A percentile compares a stretch with the other conserved stretches of the same genome.
Evolutionary conservation across 2,888 invertebrate genomes (phyloP).

Genomic region (Epirrhoe alternata): DNA sequence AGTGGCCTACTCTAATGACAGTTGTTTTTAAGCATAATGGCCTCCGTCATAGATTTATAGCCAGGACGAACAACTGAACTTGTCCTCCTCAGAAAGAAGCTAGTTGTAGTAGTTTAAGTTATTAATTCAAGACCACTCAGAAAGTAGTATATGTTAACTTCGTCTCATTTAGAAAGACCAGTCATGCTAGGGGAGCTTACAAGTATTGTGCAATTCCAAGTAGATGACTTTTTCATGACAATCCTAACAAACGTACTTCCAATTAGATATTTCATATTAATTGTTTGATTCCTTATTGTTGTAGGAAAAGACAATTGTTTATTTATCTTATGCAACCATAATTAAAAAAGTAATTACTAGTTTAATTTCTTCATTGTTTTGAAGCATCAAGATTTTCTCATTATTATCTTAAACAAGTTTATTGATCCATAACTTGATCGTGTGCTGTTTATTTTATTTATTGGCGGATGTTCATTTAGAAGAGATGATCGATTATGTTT

Average conservation of each 20-base stretch:
- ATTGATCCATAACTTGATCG: conserved; percentile 12
- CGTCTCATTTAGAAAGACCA: too few relatives aligned
- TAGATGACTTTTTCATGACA: not conserved
- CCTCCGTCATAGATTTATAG: not conserved
- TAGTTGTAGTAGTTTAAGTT: not conserved
- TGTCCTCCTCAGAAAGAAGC: not conserved
- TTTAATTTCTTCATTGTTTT: conserved; percentile 1
- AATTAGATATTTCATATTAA: not conserved
- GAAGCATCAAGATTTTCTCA: not conserved
- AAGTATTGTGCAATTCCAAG: too few relatives aligned
- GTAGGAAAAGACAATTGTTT: not conserved
- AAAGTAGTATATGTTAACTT: too few relatives aligned
- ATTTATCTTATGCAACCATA: conserved; percentile 1
- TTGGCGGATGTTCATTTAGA: conserved; percentile 3
- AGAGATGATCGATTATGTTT: conserved; percentile 19
- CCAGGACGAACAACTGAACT: not conserved
- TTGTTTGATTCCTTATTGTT: conserved; percentile 10
- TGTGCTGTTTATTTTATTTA: conserved; percentile 17
- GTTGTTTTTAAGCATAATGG: not conserved
- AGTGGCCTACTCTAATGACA: not conserved
- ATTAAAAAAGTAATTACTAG: not conserved
- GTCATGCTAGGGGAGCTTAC: too few relatives aligned
- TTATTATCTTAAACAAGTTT: conserved; percentile 1
- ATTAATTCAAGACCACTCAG: not conserved
- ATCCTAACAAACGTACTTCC: not conserved